phyloP scores from a whole-genome alignment of 2,888 invertebrate genomes.

The Drosophila cognata region DNA sequence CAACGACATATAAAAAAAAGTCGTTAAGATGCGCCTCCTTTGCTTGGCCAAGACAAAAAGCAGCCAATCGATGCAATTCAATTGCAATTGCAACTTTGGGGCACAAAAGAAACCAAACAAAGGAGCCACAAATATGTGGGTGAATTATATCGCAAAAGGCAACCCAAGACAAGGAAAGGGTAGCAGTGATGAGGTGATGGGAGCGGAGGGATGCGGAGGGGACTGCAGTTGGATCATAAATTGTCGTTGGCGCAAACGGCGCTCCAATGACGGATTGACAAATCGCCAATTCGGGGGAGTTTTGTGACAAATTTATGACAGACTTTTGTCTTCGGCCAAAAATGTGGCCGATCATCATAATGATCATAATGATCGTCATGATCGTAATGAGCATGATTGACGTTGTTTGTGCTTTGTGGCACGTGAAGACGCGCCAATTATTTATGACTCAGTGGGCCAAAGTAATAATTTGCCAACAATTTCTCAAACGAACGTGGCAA shows the following conservation, averaged over 20 bases:
- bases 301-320: slow-evolving; percentile 78
- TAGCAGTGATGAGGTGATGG: not conserved
- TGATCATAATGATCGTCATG: slow-evolving; percentile 29
- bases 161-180: not conserved
- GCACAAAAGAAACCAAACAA: slow-evolving; percentile 27
- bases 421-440: slow-evolving; percentile 77
- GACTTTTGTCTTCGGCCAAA: slow-evolving; percentile 58
- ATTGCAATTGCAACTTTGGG: slow-evolving; percentile 45
- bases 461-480: slow-evolving; percentile 81
- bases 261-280: slow-evolving; percentile 79
- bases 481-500: slow-evolving; percentile 36
- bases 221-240: slow-evolving; percentile 58
- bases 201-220: not conserved
- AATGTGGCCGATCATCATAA: slow-evolving; percentile 22
- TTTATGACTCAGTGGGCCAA: slow-evolving; percentile 69
- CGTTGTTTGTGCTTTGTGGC: slow-evolving; percentile 34
- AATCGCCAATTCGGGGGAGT: slow-evolving; percentile 47
- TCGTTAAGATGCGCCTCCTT: slow-evolving; percentile 13
- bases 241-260: slow-evolving; percentile 66
- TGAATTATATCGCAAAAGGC: slow-evolving; percentile 22
- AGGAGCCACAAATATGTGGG: slow-evolving; percentile 52
- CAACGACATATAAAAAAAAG: slow-evolving; percentile 13
- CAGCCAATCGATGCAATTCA: slow-evolving; percentile 66
- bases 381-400: slow-evolving; percentile 7
- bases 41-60: slow-evolving; percentile 14